These are phyloP conservation scores for Taxidea taxus DNA, from an alignment of 2,113 vertebrate genomes.

Conservation along the genomic window DNA sequence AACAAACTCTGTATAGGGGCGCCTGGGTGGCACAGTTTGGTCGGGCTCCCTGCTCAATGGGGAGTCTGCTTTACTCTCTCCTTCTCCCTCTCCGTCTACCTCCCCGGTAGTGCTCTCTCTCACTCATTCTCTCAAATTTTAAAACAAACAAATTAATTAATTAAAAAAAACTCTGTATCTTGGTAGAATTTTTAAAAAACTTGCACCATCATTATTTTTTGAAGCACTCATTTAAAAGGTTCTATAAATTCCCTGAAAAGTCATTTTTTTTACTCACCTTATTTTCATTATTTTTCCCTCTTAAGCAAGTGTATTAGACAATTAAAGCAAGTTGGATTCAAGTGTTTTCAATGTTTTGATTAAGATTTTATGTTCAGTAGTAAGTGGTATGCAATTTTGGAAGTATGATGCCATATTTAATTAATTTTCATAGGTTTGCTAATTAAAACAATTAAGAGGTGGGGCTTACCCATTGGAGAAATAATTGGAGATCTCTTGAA, in stretches of 20 bases:
- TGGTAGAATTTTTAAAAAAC: not conserved
- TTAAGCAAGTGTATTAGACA: not conserved
- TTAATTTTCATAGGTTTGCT: slow-evolving; percentile 65
- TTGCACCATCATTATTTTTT: not conserved
- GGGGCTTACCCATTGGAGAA: slow-evolving; percentile 6
- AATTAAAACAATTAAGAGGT: slow-evolving; percentile 69
- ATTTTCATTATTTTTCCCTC: not conserved
- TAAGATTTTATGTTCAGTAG: slow-evolving; percentile 60
- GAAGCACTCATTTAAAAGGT: not conserved
- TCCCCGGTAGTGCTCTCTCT: not conserved
- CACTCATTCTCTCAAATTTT: not conserved
- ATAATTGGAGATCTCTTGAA: slow-evolving; percentile 39
- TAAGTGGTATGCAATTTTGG: slow-evolving; percentile 61
- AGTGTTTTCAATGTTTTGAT: slow-evolving; percentile 58
- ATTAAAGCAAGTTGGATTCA: slow-evolving; percentile 39
- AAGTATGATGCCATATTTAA: slow-evolving; percentile 60
- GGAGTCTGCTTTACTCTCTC: not conserved
- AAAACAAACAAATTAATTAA: not conserved
- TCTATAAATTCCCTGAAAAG: not conserved
- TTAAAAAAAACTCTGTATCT: not conserved
- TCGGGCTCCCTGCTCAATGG: not conserved
- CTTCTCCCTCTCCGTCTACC: not conserved
- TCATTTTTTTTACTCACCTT: not conserved
- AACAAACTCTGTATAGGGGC: not conserved
- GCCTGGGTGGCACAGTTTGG: too few relatives aligned